Evolutionary conservation across 1,140 invertebrate genomes (phyloP), one percentile per base, ranked within the genome.

Genomic region (Berghia stephanieae): DNA sequence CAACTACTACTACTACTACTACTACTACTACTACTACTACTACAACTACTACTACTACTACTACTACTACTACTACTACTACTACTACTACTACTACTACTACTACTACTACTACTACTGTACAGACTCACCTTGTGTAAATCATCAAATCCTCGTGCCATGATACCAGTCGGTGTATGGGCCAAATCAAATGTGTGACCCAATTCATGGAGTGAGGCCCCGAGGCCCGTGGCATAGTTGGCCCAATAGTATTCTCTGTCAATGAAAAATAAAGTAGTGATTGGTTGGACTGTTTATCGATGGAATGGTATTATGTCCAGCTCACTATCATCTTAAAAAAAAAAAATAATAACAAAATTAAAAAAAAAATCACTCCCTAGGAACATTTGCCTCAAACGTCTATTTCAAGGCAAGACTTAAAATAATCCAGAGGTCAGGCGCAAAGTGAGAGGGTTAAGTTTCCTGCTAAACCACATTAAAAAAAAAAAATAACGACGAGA

Each of bases 121-220:
- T 87, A 80, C 93, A 95, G 76, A 94, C 94, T 83, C 92, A 92
- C 90, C 93, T 94, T 60, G 94, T 93, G 85, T n/a, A 92, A 85
- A 81, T 96, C 94, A 89, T 98, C 96, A 89, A 98, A 98, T 21
- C 96, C 96, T 84, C 95, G 92, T 21, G 95, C 95, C 97, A 99
- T 98, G 63, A 99, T 95, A 8, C 97, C 96, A 80, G 94, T 92
- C 80, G 93, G 91, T 0, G 95, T 95, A 87, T 99, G 96, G 0
- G 95, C 96, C 44, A 98, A 92, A 90, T 98, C 96, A 88, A 98
- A 97, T 1, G 95, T 96, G 87, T 98, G 97, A 18, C 96, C 96
- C 57, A 99, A 88, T 91, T 98, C 97, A 90, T 99, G 97, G 40
- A 96, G 93, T 8, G 96, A 94, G n/a, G 96, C 95, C 4, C 97